Percentiles rank a stretch among this genome's conserved stretches.
phyloP scores from a whole-genome alignment of 2,113 vertebrate species.

The Oceanodroma tethys region DNA sequence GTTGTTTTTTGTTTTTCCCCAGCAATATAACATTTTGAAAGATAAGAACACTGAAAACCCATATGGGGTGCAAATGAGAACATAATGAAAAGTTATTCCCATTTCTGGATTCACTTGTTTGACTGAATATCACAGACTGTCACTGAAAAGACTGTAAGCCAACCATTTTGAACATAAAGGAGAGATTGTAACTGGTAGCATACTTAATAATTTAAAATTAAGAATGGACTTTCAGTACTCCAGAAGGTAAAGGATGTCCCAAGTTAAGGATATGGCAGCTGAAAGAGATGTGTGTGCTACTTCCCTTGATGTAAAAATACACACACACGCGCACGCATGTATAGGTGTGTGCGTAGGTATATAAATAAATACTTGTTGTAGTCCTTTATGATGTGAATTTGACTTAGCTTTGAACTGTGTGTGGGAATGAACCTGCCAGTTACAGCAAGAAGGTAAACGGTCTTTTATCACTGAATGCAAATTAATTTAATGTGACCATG shows the following conservation, averaged over 20 bases:
- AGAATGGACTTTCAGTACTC: neutral
- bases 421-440: neutral
- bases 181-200: neutral
- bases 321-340: accelerated
- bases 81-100: conserved; percentile 42
- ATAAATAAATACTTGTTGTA: neutral
- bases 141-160: neutral
- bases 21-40: neutral
- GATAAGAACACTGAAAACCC: neutral
- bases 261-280: neutral
- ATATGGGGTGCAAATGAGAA: conserved; percentile 43
- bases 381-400: neutral
- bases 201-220: neutral
- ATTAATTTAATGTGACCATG: neutral
- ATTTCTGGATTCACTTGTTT: conserved; percentile 1
- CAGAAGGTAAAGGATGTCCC: neutral
- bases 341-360: neutral
- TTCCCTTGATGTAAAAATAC: neutral
- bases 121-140: conserved; percentile 12
- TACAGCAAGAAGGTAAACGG: neutral
- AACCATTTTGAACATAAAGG: neutral
- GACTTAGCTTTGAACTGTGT: neutral
- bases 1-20: neutral
- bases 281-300: neutral
- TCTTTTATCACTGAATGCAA: neutral